Conservation (phyloP, 2,797 vertebrate genomes). For the Gymnoscopelus microlampas region DNA sequence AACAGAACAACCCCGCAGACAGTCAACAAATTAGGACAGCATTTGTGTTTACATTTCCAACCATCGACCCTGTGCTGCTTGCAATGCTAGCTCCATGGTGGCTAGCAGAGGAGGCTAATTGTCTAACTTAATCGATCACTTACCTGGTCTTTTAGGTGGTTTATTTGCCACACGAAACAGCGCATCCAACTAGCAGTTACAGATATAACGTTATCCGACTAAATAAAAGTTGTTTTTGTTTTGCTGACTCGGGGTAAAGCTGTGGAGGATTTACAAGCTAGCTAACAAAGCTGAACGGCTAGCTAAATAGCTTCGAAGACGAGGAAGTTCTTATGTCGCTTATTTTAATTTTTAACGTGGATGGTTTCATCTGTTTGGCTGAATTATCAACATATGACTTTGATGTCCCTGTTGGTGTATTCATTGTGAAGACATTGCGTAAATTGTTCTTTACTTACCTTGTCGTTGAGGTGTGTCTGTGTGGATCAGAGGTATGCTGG, state of each 20-base stretch:
- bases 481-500: background rate
- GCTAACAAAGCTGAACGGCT: constrained; percentile 52
- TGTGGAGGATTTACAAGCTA: constrained; percentile 46
- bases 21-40: background rate
- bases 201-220: background rate
- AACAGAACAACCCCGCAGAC: background rate
- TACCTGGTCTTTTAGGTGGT: background rate
- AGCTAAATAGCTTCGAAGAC: constrained; percentile 54
- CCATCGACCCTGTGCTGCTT: constrained; percentile 43
- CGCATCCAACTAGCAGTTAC: rapidly evolving
- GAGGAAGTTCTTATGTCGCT: constrained; percentile 62
- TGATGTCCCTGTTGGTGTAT: no score
- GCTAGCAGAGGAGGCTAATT: constrained; percentile 56
- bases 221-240: background rate
- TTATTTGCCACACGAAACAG: rapidly evolving
- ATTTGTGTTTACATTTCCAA: constrained; percentile 47
- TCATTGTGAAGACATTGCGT: no score
- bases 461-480: background rate
- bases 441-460: no score
- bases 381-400: no score
- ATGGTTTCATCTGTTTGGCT: background rate
- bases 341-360: constrained; percentile 10
- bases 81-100: constrained; percentile 33
- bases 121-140: constrained; percentile 55
- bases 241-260: constrained; percentile 1